Conservation (phyloP, 2,888 invertebrate genomes). For the Odiellus spinosus region DNA sequence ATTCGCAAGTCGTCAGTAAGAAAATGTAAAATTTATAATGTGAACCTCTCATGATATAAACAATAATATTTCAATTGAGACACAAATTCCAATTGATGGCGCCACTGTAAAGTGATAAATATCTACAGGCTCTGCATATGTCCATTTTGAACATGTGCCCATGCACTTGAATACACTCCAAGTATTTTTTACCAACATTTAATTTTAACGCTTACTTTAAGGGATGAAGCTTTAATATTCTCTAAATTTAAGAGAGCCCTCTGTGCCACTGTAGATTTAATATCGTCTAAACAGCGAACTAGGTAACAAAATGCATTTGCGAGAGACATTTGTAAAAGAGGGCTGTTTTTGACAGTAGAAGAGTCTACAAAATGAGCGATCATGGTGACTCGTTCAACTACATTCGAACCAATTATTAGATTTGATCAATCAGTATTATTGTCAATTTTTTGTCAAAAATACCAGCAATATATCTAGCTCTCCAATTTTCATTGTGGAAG, state of each 20-base stretch:
- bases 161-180: too few relatives aligned
- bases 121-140: too few relatives aligned
- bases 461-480: slow-evolving; percentile 74
- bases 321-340: slow-evolving; percentile 64
- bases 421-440: too few relatives aligned
- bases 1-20: too few relatives aligned
- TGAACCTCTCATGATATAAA: too few relatives aligned
- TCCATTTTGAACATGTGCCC: too few relatives aligned
- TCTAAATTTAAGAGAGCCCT: slow-evolving; percentile 79
- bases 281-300: slow-evolving; percentile 89
- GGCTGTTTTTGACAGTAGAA: slow-evolving; percentile 64
- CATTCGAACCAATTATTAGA: too few relatives aligned
- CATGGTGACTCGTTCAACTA: slow-evolving; percentile 81
- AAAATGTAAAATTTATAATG: too few relatives aligned
- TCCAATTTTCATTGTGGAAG: slow-evolving; percentile 80
- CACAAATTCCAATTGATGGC: too few relatives aligned
- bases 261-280: slow-evolving; percentile 86
- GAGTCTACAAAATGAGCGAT: slow-evolving; percentile 85
- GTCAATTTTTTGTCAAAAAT: slow-evolving; percentile 14
- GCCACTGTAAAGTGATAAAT: too few relatives aligned
- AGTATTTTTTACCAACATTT: too few relatives aligned
- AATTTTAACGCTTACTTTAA: slow-evolving; percentile 9
- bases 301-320: slow-evolving; percentile 94
- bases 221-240: slow-evolving; percentile 51
- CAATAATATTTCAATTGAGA: too few relatives aligned